Conservation (phyloP, 2,888 invertebrate genomes). For the Rhyacophila evoluta region DNA sequence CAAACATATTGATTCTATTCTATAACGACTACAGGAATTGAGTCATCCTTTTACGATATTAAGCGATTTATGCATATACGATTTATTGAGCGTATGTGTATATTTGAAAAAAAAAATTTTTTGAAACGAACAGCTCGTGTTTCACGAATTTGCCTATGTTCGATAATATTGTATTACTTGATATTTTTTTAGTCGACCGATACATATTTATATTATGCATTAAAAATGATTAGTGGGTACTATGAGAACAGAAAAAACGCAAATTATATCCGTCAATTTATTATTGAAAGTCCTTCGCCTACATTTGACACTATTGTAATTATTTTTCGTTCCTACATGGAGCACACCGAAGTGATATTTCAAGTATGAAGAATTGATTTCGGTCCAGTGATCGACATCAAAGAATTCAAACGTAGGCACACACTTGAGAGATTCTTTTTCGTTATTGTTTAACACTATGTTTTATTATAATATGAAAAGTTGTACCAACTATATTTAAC, state of each 20-base stretch:
- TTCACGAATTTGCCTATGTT: too few species aligned
- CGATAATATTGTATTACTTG: too few species aligned
- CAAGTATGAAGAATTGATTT: not conserved
- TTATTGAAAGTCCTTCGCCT: conserved; percentile 1
- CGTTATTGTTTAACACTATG: too few species aligned
- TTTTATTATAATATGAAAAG: too few species aligned
- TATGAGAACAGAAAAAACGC: not conserved
- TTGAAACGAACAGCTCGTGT: too few species aligned
- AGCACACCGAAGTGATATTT: not conserved
- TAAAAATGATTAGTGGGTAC: conserved; percentile 20
- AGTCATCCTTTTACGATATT: too few species aligned
- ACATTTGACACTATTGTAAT: conserved; percentile 10
- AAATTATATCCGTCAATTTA: conserved; percentile 6
- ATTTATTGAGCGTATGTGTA: too few species aligned
- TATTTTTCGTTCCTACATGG: not conserved
- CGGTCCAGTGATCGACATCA: not conserved
- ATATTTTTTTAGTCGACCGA: not conserved
- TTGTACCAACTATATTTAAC: too few species aligned
- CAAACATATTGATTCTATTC: too few species aligned
- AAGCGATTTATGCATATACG: too few species aligned
- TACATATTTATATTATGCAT: not conserved
- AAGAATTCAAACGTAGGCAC: not conserved
- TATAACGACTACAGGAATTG: too few species aligned
- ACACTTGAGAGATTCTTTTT: not conserved
- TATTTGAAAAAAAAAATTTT: too few species aligned